phyloP scores from a whole-genome alignment of 35 echinoderm and acorn worm genomes.

The Holothuria glaberrima region DNA sequence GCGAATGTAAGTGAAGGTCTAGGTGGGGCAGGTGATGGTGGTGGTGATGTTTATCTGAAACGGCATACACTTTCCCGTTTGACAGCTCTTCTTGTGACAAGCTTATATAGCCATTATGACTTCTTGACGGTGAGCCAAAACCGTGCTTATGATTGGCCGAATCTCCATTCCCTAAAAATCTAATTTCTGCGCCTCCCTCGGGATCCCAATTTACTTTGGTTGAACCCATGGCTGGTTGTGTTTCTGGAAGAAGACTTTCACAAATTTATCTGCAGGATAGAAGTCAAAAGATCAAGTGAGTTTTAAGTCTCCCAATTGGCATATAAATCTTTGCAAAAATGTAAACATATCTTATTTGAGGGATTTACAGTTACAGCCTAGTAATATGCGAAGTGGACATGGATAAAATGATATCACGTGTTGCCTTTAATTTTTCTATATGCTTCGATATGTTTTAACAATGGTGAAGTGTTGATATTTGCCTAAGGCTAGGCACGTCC shows the following conservation, averaged over 20 bases:
- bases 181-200: constrained; percentile 33
- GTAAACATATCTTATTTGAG: too few relatives aligned
- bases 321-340: background rate
- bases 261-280: background rate
- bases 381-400: too few relatives aligned
- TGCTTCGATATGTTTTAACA: too few relatives aligned
- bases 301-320: background rate
- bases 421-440: too few relatives aligned
- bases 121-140: background rate
- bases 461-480: too few relatives aligned
- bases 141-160: constrained; percentile 35
- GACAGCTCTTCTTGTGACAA: constrained; percentile 18
- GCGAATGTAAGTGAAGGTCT: background rate
- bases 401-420: too few relatives aligned
- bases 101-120: constrained; percentile 25
- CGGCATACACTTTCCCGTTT: background rate
- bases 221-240: constrained; percentile 11
- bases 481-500: too few relatives aligned
- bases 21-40: too few relatives aligned
- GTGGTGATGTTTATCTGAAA: background rate
- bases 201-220: constrained; percentile 1
- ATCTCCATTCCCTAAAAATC: background rate
- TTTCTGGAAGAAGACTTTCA: background rate
- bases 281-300: background rate
- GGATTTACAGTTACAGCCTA: too few relatives aligned